Evolutionary conservation across 2,113 vertebrate genomes (phyloP), one percentile per base, ranked within the genome.

Genomic region (Tachysurus fulvidraco): DNA sequence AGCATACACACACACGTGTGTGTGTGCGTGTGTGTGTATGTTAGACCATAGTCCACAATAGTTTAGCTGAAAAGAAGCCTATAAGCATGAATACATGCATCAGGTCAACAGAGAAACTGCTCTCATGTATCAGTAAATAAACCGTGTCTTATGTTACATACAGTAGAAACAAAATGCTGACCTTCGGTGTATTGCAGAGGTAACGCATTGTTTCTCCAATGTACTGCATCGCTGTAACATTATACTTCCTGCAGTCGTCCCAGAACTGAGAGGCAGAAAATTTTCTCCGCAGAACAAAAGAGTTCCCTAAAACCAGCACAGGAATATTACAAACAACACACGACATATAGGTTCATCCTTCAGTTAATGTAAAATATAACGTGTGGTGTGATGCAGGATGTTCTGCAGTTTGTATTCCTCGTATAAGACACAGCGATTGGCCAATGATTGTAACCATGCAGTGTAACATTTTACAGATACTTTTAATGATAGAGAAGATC

Each of bases 221-320:
- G 87, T 98, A 98, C 93, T 97, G 97, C 91, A 98, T 96, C 91
- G 96, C 95, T 0, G 97, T 98, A 65, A 96, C 93, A 0, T 97
- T 94, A 1, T 97, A 92, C 89, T 96, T 96, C 90, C 96, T 94
- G 93, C 97, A 98, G 90, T 99, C 97, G 5, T 96, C 96, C 97
- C 97, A 98, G 90, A 98, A 98, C 90, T 97, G 96, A 89, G 96
- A 97, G 89, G 96, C 97, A 46, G 97, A 99, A 93, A 98, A 98
- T 92, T 95, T 98, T 62, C 90, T 93, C 57, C 91, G 91, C 85
- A 98, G 93, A 88, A 96, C 93, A 2, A 97, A 0, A 41, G 97
- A 96, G 13, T 94, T 94, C 85, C 97, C 97, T 99, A 90, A 2
- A 59, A 62, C 57, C 23, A 81, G 67, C 11, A 84, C 25, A n/a